A percentile compares a stretch with the other conserved stretches of the same genome.
Evolutionary conservation across 2,888 invertebrate genomes (phyloP).

Genomic region (Gortyna flavago): DNA sequence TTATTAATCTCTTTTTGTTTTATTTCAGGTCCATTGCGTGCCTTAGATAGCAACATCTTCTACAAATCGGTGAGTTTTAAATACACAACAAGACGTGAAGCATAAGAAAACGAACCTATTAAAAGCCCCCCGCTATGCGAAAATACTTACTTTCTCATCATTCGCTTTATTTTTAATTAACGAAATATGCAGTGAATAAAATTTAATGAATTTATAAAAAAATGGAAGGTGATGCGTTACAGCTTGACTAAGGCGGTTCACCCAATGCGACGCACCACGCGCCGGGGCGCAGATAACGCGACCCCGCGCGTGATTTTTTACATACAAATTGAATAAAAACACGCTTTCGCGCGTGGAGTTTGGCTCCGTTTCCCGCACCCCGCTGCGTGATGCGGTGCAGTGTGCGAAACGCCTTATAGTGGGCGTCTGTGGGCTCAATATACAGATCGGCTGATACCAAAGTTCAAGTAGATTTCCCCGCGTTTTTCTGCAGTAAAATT

Average conservation of each 20-base stretch:
- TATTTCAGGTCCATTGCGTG: conserved; percentile 22
- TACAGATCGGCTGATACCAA: not conserved
- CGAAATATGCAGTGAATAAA: not conserved
- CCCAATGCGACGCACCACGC: too few relatives aligned
- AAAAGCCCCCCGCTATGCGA: too few relatives aligned
- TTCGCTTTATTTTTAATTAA: not conserved
- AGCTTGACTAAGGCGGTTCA: too few relatives aligned
- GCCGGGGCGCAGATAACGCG: too few relatives aligned
- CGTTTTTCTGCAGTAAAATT: not conserved
- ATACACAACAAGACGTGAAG: not conserved
- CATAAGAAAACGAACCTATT: not conserved
- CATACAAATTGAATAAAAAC: too few relatives aligned
- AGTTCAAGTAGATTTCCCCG: not conserved
- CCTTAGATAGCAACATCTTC: not conserved
- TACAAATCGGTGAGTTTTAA: conserved; percentile 25
- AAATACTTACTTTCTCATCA: not conserved
- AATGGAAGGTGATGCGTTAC: not conserved
- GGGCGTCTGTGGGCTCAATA: not conserved
- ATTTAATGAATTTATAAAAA: not conserved
- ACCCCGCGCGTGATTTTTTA: too few relatives aligned
- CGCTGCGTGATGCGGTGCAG: too few relatives aligned
- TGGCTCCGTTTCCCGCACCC: too few relatives aligned
- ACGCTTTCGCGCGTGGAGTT: too few relatives aligned
- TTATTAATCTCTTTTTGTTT: not conserved
- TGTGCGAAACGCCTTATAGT: too few relatives aligned